Base-by-base conservation (phyloP, 2,888 invertebrate species). In the Taphrorychus bicolor region DNA sequence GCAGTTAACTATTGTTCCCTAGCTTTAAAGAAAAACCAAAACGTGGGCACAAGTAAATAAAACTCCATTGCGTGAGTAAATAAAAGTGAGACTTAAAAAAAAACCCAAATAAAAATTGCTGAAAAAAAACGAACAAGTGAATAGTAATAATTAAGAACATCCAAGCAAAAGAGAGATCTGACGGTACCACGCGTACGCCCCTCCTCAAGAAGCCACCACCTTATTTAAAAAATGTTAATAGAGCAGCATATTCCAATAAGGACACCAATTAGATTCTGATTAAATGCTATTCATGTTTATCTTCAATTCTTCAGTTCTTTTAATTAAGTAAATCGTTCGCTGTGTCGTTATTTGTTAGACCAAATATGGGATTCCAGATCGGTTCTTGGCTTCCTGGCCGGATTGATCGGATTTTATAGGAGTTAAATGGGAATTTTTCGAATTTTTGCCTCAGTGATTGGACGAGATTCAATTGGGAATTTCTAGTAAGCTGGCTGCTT, bases 261-360 rank as follows among this genome's bases (percentile, higher is more conserved):
- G 63, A 59, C 40, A 58, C 54, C 58, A 69, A 69, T 69, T 69
- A 65, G 41, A 52, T 54, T 56, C 54, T 64, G 68, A 61, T 57
- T 57, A 66, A 66, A 41, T 57, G 61, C 58, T 62, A 49, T 54
- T 63, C 63, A 68, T 68, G 64, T 59, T 64, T 58, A 61, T 58
- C 61, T 56, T 56, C 62, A 53, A 45, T 59, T 53, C 24, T 49
- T 23, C 52, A 60, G 45, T 61, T 54, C 65, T 65, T 59, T 65
- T 69, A 65, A 69, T 69, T 69, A 69, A 65, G 51, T 60, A 69
- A 60, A 69, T 64, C 45, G 64, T 41, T 56, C 14, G 48, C 48
- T 42, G 54, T 24, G 41, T 49, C 48, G 59, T 56, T 64, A 69
- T 64, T 68, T 54, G 59, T 56, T 59, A 49, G 23, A 48, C 68